These are phyloP conservation scores for Peromyscus polionotus DNA, from an alignment of 2,113 vertebrate genomes.

Conservation along the genomic window DNA sequence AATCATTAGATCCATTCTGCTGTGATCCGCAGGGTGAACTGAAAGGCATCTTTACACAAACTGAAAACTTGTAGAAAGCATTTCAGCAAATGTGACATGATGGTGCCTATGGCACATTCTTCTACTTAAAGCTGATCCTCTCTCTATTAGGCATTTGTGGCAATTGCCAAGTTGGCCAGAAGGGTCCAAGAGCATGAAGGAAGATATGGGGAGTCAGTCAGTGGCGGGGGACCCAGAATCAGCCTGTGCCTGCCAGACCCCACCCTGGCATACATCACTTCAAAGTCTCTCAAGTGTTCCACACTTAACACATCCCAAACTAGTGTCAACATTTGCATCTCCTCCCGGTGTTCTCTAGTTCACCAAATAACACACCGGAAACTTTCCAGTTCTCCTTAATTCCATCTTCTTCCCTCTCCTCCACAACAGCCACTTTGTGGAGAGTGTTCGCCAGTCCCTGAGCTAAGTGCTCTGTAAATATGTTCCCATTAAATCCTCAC, in stretches of 20 bases:
- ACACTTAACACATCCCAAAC: too few species aligned
- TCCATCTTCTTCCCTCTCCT: not conserved
- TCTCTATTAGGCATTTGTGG: not conserved
- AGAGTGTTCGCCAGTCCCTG: not conserved
- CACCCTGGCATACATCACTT: not conserved
- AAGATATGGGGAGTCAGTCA: not conserved
- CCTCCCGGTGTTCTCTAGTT: not conserved
- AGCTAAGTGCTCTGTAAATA: not conserved
- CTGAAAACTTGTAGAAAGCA: not conserved
- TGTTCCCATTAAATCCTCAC: not conserved
- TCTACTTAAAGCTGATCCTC: not conserved
- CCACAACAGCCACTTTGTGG: not conserved
- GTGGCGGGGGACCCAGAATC: not conserved
- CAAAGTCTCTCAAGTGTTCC: not conserved
- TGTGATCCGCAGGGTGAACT: not conserved
- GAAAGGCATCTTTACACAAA: not conserved
- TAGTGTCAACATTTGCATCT: too few species aligned
- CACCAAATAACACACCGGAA: not conserved
- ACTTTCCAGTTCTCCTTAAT: not conserved
- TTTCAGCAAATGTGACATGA: not conserved
- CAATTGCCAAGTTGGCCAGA: not conserved
- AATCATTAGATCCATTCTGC: slow-evolving; percentile 6
- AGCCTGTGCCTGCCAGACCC: not conserved
- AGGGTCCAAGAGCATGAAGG: not conserved
- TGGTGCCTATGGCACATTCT: not conserved